Base-by-base conservation (phyloP, 2,113 vertebrate genomes). In the Talpa occidentalis region DNA sequence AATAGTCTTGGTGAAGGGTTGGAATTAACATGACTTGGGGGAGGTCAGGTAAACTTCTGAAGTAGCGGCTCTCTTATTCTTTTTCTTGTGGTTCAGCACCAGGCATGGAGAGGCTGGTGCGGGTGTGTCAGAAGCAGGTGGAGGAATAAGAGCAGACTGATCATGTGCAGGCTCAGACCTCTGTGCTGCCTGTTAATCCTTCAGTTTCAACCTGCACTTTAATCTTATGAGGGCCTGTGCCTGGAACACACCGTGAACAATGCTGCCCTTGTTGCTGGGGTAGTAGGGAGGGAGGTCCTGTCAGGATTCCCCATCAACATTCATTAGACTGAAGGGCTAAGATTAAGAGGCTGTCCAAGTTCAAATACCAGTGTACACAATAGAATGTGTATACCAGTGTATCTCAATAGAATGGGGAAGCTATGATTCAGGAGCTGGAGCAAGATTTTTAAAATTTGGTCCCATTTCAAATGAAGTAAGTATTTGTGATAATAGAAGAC, bases 331-430 rank as follows among this genome's bases (percentile, higher is more conserved):
- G 40, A 49, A 81, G 8, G 73, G 47, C 78, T 76, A 30, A 70
- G 92, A 81, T 72, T 70, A 93, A 80, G 73, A 87, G 60, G 64
- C 67, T 35, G 37, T 90, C 73, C 40, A 16, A 67, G 78, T 79
- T 70, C 59, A 26, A 88, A 49, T 84, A 54, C 30, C 70, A 67
- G 16, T n/a, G 56, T 24, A 47, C 56, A 62, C 92, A n/a, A n/a
- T n/a, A 74, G 89, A 49, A 26, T 49, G 52, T 93, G n/a, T n/a
- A n/a, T n/a, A n/a, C n/a, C n/a, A n/a, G n/a, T 88, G 78, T 54
- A 1, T 24, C n/a, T 85, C 78, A 69, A 4, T 14, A 32, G 35
- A 24, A 26, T 24, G 40, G 44, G 80, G 73, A 66, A 28, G 73
- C 66, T 56, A 14, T 67, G 90, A 73, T 21, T 40, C 12, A 40